Percentiles rank a stretch among this genome's conserved stretches.
These are phyloP conservation scores for Galago senegalensis DNA, from an alignment of 2,797 vertebrate species.

Conservation along the genomic window DNA sequence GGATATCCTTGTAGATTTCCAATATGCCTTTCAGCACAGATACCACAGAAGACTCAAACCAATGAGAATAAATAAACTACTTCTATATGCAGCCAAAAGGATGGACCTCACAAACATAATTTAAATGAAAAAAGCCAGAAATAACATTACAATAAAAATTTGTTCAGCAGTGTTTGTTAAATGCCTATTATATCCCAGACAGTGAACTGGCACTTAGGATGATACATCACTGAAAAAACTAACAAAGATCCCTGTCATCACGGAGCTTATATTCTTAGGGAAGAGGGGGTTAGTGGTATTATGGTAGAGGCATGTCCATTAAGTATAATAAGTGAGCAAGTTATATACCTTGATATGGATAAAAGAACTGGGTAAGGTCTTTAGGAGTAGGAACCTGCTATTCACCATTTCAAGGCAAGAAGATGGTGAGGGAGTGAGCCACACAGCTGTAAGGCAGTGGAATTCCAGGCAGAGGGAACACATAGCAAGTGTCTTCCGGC, in stretches of 20 bases:
- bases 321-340: neutral
- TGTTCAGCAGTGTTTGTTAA: neutral
- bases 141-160: neutral
- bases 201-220: neutral
- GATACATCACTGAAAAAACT: neutral
- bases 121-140: neutral
- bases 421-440: neutral
- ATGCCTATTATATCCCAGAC: neutral
- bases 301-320: neutral
- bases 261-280: neutral
- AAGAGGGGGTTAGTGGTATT: neutral
- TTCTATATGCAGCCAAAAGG: fast-evolving
- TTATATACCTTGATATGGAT: neutral
- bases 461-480: neutral
- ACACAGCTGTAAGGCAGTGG: neutral
- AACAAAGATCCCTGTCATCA: neutral
- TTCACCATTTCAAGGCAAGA: neutral
- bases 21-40: neutral
- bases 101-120: neutral
- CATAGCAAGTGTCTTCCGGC: neutral
- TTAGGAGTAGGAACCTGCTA: neutral
- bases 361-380: neutral
- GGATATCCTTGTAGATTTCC: neutral
- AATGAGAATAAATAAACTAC: neutral
- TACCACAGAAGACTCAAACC: neutral